phyloP scores from a whole-genome alignment of 2,113 vertebrate genomes.

The Xiphorhynchus elegans region DNA sequence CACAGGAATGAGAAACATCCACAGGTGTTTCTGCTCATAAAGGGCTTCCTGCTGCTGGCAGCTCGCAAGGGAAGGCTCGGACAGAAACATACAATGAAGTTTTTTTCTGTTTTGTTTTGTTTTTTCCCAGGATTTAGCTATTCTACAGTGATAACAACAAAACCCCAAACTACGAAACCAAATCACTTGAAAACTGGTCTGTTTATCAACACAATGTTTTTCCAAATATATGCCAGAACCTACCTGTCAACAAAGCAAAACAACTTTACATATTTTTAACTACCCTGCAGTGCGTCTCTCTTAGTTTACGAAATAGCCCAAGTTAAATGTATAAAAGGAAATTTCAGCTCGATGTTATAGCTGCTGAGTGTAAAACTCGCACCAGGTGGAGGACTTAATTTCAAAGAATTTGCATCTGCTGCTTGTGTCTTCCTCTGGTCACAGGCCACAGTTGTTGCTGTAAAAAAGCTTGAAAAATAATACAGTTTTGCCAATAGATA shows the following conservation, averaged over 20 bases:
- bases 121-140: not conserved
- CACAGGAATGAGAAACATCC: constrained; percentile 48
- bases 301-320: not conserved
- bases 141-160: not conserved
- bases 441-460: not conserved
- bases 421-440: not conserved
- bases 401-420: not conserved
- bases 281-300: not conserved
- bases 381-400: not conserved
- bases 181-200: not conserved
- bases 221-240: not conserved
- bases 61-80: not conserved
- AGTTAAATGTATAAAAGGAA: not conserved
- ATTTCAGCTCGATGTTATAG: not conserved
- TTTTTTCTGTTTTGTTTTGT: too few species aligned
- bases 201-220: not conserved
- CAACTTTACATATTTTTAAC: not conserved
- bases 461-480: not conserved
- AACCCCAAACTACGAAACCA: not conserved
- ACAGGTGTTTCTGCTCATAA: constrained; percentile 46
- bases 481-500: not conserved
- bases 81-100: not conserved
- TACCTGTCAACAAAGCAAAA: not conserved
- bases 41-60: not conserved
- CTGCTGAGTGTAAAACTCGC: not conserved